Evolutionary conservation across 2,888 invertebrate species (phyloP).

Genomic region (Hybos culiciformis): DNA sequence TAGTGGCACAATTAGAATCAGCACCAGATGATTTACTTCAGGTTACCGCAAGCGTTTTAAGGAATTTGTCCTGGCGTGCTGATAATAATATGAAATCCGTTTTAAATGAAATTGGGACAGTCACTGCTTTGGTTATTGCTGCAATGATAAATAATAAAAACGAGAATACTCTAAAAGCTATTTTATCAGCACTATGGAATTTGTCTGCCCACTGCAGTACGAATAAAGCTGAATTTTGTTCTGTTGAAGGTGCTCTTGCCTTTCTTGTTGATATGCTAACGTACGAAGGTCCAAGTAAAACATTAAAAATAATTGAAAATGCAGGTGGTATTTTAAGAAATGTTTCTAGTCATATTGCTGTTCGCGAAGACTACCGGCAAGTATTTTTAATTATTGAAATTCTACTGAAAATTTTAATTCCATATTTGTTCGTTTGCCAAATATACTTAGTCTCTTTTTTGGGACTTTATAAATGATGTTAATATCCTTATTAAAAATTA

Average conservation of each 20-base stretch:
- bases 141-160: conserved; percentile 71
- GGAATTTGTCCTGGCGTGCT: conserved; percentile 91
- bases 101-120: conserved; percentile 72
- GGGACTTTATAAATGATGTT: no score
- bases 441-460: no score
- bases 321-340: conserved; percentile 86
- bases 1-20: conserved; percentile 80
- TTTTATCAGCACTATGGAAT: conserved; percentile 93
- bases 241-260: conserved; percentile 76
- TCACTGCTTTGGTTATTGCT: conserved; percentile 70
- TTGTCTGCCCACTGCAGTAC: conserved; percentile 90
- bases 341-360: conserved; percentile 80
- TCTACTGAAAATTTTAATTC: no score
- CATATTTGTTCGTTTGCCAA: no score
- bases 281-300: conserved; percentile 73
- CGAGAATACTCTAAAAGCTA: conserved; percentile 88
- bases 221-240: conserved; percentile 91
- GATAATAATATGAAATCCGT: conserved; percentile 77
- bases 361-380: conserved; percentile 67
- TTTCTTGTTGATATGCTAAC: conserved; percentile 80
- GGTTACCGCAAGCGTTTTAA: conserved; percentile 89
- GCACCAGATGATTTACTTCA: conserved; percentile 83
- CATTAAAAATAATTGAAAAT: conserved; percentile 77
- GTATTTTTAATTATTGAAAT: no score
- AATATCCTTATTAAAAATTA: no score